These are phyloP conservation scores for Leptatherina wallacei DNA, from an alignment of 2,797 vertebrate genomes.

Conservation along the genomic window DNA sequence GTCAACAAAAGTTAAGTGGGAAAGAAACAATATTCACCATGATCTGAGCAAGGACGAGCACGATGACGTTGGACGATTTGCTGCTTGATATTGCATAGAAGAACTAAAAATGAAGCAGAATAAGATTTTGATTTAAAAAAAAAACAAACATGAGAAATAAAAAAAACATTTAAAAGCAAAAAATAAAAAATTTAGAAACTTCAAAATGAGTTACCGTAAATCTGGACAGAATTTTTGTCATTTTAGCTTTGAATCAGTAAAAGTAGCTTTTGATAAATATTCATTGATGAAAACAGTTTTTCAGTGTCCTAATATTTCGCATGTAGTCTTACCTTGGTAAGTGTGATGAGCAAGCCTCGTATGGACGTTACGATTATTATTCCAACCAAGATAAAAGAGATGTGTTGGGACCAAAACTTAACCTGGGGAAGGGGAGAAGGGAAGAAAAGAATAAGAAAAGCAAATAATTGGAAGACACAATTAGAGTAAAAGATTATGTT, in stretches of 20 bases:
- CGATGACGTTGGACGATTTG: conserved; percentile 98
- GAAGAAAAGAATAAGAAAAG: not conserved
- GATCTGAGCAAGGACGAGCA: conserved; percentile 97
- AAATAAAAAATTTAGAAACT: not conserved
- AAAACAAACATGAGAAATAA: too few species aligned
- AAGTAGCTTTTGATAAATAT: too few species aligned
- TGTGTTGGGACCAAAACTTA: conserved; percentile 99
- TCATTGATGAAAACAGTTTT: too few species aligned
- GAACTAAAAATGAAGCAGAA: conserved; percentile 82
- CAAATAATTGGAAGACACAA: not conserved
- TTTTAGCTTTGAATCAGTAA: too few species aligned
- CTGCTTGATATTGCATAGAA: conserved; percentile 99
- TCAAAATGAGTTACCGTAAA: too few species aligned
- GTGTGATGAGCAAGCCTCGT: conserved; percentile 94
- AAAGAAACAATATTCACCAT: conserved; percentile 89
- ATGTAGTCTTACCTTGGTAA: conserved; percentile 90
- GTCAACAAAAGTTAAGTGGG: not conserved
- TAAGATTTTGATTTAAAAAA: not conserved
- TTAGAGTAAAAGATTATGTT: not conserved
- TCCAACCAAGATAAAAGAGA: conserved; percentile 98
- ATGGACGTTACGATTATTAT: conserved; percentile 99
- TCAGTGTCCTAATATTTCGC: too few species aligned
- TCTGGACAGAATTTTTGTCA: too few species aligned
- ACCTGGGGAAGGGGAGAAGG: conserved; percentile 81
- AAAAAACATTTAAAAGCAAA: not conserved